Percentiles rank a stretch among this genome's conserved stretches.
Evolutionary conservation across 2,888 invertebrate genomes (phyloP).

Genomic region (Pasiphila rectangulata): DNA sequence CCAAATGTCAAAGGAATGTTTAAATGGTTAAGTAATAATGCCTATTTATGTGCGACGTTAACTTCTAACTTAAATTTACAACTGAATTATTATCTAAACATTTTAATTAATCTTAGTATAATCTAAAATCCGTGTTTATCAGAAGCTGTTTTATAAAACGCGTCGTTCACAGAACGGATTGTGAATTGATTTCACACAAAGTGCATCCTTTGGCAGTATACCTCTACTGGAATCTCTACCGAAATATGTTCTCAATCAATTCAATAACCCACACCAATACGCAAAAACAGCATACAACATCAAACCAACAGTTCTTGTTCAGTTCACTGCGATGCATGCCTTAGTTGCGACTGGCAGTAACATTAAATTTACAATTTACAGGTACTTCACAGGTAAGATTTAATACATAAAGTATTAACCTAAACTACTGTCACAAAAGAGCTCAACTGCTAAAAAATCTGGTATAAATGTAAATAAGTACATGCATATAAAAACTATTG

Average conservation of each 20-base stretch:
- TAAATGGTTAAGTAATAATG: slow-evolving; percentile 79
- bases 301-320: slow-evolving; percentile 55
- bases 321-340: slow-evolving; percentile 76
- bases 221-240: slow-evolving; percentile 65
- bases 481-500: slow-evolving; percentile 55
- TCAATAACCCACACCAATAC: slow-evolving; percentile 69
- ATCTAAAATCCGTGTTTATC: slow-evolving; percentile 69
- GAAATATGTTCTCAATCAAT: slow-evolving; percentile 61
- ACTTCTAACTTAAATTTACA: slow-evolving; percentile 79
- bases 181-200: slow-evolving; percentile 70
- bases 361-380: slow-evolving; percentile 78
- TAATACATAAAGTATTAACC: slow-evolving; percentile 72
- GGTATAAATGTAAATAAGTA: slow-evolving; percentile 40
- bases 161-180: slow-evolving; percentile 79
- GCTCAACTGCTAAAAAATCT: slow-evolving; percentile 66
- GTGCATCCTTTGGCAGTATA: slow-evolving; percentile 79
- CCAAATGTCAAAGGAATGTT: slow-evolving; percentile 79
- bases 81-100: slow-evolving; percentile 75
- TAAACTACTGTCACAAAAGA: slow-evolving; percentile 70
- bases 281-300: slow-evolving; percentile 71
- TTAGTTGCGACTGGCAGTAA: slow-evolving; percentile 58
- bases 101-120: slow-evolving; percentile 72
- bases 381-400: slow-evolving; percentile 78
- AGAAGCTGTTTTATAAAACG: slow-evolving; percentile 71
- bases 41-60: slow-evolving; percentile 77